A percentile compares a stretch with the other conserved stretches of the same genome.
phyloP scores from a whole-genome alignment of 2,113 vertebrate genomes.

The Lophochroa leadbeateri region DNA sequence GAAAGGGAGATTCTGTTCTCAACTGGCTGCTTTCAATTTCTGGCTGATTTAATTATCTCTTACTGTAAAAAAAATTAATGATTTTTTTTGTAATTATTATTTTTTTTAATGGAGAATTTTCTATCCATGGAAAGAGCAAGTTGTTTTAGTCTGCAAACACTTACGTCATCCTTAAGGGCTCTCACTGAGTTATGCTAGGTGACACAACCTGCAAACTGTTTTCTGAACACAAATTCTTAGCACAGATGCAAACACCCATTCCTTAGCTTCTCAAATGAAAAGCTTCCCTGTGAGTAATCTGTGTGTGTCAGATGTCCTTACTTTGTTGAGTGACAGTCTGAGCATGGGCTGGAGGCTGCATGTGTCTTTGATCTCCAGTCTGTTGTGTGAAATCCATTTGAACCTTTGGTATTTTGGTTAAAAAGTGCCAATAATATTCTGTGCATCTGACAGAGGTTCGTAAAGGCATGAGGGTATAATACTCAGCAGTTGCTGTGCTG shows the following conservation, averaged over 20 bases:
- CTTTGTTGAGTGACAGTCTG: background rate
- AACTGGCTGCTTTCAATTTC: background rate
- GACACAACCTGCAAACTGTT: background rate
- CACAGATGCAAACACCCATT: background rate
- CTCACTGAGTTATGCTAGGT: background rate
- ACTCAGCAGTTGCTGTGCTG: background rate
- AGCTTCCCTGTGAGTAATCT: background rate
- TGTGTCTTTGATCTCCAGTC: background rate
- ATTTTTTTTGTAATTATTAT: background rate
- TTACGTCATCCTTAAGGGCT: background rate
- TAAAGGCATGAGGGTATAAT: background rate
- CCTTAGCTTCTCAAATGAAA: background rate
- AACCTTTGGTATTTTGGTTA: background rate
- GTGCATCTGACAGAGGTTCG: background rate
- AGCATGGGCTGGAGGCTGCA: background rate
- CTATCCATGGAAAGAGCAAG: background rate
- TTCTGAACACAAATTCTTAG: background rate
- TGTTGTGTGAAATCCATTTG: background rate
- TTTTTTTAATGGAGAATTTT: background rate
- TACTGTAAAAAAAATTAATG: background rate
- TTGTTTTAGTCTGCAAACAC: background rate
- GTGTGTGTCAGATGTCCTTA: background rate
- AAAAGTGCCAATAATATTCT: background rate
- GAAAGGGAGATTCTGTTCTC: slow-evolving; percentile 13
- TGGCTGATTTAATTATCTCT: slow-evolving; percentile 22